Percentiles rank a stretch among this genome's conserved stretches.
Evolutionary conservation across 2,888 invertebrate species (phyloP).

Genomic region (Erebia aethiops): DNA sequence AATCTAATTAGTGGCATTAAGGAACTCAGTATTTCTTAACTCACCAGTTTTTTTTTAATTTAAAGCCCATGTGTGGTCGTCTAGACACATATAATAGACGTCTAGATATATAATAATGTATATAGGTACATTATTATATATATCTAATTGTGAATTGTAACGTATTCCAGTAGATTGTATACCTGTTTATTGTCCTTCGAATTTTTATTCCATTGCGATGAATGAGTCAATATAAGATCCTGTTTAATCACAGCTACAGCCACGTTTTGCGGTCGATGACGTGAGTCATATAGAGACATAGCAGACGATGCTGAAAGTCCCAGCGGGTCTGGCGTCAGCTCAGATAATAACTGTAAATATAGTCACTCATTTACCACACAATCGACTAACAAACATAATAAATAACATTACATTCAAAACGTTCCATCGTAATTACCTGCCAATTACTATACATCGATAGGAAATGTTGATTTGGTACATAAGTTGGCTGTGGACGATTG

Average conservation of each 20-base stretch:
- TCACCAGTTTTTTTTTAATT: too few species aligned
- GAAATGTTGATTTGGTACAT: slow-evolving; percentile 94
- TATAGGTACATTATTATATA: too few species aligned
- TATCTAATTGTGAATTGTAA: background rate
- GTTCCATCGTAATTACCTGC: slow-evolving; percentile 83
- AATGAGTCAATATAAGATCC: slow-evolving; percentile 85
- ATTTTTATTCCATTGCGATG: slow-evolving; percentile 83
- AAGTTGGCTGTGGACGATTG: slow-evolving; percentile 96
- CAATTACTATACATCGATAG: slow-evolving; percentile 99
- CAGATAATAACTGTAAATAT: slow-evolving; percentile 85
- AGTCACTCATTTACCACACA: slow-evolving; percentile 52
- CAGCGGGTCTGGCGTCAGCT: slow-evolving; percentile 86
- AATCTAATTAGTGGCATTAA: too few species aligned
- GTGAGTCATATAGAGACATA: slow-evolving; percentile 90
- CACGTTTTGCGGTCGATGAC: slow-evolving; percentile 86
- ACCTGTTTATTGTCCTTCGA: slow-evolving; percentile 73
- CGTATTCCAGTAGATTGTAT: slow-evolving; percentile 34
- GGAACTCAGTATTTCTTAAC: too few species aligned
- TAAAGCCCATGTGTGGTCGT: too few species aligned
- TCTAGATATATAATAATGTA: too few species aligned
- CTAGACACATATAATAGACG: too few species aligned
- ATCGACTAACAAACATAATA: slow-evolving; percentile 38
- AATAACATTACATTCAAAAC: slow-evolving; percentile 32
- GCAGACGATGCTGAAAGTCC: slow-evolving; percentile 87
- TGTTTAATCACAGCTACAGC: slow-evolving; percentile 84